These are phyloP conservation scores for Keiferia lycopersicella DNA, from an alignment of 2,888 invertebrate genomes.

Conservation along the genomic window DNA sequence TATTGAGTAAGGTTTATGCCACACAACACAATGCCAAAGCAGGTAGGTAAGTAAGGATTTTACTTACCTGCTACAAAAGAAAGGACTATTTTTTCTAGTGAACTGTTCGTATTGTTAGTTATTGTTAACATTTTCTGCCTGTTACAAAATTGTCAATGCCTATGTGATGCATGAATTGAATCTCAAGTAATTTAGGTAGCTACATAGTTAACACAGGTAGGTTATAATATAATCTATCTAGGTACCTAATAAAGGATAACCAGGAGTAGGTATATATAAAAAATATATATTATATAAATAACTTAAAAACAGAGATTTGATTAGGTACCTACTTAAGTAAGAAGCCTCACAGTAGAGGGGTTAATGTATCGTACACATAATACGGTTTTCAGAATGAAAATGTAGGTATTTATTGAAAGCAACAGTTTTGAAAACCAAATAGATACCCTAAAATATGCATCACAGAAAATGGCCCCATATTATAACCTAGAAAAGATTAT, in stretches of 20 bases:
- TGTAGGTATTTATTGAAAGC: too few relatives aligned
- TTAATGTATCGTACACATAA: too few relatives aligned
- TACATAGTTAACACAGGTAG: too few relatives aligned
- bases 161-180: too few relatives aligned
- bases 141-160: background rate
- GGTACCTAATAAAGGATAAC: too few relatives aligned
- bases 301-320: too few relatives aligned
- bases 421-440: too few relatives aligned
- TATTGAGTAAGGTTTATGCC: background rate
- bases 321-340: background rate
- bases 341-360: too few relatives aligned
- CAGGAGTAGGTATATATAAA: too few relatives aligned
- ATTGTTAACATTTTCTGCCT: background rate
- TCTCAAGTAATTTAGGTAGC: too few relatives aligned
- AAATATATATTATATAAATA: background rate
- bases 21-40: background rate
- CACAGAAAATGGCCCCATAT: background rate
- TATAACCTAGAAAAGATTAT: slow-evolving; percentile 8
- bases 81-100: background rate
- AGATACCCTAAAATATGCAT: background rate
- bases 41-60: background rate
- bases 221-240: too few relatives aligned
- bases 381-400: too few relatives aligned
- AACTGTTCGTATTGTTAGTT: background rate
- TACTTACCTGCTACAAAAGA: background rate